These are phyloP conservation scores for Harpagifer antarcticus DNA, from an alignment of 2,797 vertebrate genomes.

Conservation along the genomic window DNA sequence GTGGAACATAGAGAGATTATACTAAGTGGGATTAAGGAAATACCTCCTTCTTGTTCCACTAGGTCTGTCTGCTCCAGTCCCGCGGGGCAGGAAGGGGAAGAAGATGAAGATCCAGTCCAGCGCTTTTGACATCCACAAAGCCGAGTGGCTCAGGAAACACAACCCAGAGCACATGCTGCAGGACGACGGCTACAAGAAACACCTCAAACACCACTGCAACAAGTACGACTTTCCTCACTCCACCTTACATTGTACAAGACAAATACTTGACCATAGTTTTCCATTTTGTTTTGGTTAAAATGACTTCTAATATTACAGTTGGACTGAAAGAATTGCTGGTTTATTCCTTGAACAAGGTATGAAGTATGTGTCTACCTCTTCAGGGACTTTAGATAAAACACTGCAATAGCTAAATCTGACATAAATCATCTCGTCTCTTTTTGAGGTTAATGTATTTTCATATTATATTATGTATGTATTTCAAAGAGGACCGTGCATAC, in stretches of 20 bases:
- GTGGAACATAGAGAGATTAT: background rate
- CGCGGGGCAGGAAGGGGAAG: slow-evolving; percentile 97
- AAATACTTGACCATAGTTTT: no score
- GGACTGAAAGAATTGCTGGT: no score
- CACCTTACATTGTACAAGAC: no score
- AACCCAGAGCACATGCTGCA: slow-evolving; percentile 98
- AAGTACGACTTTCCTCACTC: slow-evolving; percentile 87
- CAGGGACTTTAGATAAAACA: no score
- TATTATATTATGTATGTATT: no score
- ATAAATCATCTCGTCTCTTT: background rate
- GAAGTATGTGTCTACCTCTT: no score
- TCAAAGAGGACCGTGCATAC: no score
- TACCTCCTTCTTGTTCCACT: background rate
- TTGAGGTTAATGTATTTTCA: no score
- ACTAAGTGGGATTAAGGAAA: background rate
- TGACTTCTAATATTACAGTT: no score
- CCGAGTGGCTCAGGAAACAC: slow-evolving; percentile 98
- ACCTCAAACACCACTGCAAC: slow-evolving; percentile 99
- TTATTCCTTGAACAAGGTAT: no score
- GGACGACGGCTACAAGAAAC: slow-evolving; percentile 99
- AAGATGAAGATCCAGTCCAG: slow-evolving; percentile 98
- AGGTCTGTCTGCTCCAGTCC: slow-evolving; percentile 97
- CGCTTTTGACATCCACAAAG: slow-evolving; percentile 98
- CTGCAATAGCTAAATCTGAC: background rate
- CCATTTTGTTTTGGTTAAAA: no score